These are phyloP conservation scores for Tenebrosternarchus preto DNA, from an alignment of 2,113 vertebrate genomes.

Conservation along the genomic window DNA sequence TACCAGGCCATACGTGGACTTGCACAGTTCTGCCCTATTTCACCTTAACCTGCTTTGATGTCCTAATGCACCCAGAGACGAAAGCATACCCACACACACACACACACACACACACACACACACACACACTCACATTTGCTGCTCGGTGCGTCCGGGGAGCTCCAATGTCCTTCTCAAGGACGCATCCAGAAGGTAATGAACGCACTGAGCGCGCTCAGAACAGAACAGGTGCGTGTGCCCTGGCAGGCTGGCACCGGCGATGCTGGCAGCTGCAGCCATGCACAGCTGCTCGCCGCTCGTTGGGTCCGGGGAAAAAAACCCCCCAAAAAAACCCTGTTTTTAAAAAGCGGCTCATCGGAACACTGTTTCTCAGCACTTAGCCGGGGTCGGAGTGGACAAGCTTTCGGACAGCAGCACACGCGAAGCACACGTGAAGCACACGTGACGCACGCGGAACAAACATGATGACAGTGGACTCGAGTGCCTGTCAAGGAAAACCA, in stretches of 20 bases:
- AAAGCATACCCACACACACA: conserved; percentile 1
- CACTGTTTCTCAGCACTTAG: neutral
- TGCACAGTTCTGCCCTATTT: conserved; percentile 34
- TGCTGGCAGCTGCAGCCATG: neutral
- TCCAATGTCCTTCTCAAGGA: conserved; percentile 41
- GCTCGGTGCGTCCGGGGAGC: neutral
- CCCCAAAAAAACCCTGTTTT: neutral
- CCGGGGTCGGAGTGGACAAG: neutral
- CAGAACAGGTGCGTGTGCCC: conserved; percentile 8
- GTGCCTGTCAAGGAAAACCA: no score
- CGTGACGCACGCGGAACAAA: no score
- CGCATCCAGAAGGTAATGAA: conserved; percentile 35
- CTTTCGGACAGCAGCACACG: no score
- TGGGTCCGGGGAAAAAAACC: no score
- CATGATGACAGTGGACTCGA: neutral
- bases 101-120: neutral
- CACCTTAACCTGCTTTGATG: conserved; percentile 39
- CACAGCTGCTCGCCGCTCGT: neutral
- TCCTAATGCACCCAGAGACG: conserved; percentile 35
- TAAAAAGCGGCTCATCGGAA: neutral
- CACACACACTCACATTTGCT: neutral
- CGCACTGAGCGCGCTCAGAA: conserved; percentile 9
- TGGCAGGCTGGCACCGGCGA: neutral
- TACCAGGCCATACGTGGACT: conserved; percentile 23
- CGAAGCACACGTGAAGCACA: no score